Conservation (phyloP, 2,113 vertebrate genomes). For the Monarcha castaneiventris region DNA sequence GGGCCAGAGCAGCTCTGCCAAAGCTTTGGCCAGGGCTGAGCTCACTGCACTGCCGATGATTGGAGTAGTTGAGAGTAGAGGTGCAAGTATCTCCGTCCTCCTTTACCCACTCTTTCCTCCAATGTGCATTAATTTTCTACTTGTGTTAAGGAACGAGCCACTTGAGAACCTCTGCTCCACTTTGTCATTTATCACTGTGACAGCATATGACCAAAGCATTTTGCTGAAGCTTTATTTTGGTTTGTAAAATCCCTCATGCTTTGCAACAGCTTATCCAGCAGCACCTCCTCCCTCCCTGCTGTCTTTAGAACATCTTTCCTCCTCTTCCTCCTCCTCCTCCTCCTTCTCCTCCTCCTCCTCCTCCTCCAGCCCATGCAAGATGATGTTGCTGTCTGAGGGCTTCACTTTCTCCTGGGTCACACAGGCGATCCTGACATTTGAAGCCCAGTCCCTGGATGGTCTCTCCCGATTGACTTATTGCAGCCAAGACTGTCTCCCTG, state of each 20-base stretch:
- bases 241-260: not conserved
- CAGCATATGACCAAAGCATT: not conserved
- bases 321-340: not conserved
- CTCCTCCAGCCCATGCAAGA: not conserved
- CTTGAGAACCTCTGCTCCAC: not conserved
- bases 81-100: not conserved
- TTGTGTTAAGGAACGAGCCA: not conserved
- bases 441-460: not conserved
- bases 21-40: not conserved
- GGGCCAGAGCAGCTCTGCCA: not conserved
- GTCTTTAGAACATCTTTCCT: not conserved
- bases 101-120: not conserved
- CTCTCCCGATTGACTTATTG: not conserved
- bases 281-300: not conserved
- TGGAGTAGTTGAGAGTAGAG: not conserved
- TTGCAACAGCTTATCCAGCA: not conserved
- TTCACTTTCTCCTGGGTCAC: not conserved
- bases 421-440: accelerated
- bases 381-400: not conserved
- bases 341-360: too few relatives aligned
- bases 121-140: not conserved
- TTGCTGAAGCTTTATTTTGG: slow-evolving; percentile 2
- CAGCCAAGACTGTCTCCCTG: not conserved
- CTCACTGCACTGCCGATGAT: accelerated
- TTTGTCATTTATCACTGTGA: not conserved